A percentile compares a stretch with the other conserved stretches of the same genome.
phyloP scores from a whole-genome alignment of 1,140 invertebrate genomes.

The Halesus radiatus region DNA sequence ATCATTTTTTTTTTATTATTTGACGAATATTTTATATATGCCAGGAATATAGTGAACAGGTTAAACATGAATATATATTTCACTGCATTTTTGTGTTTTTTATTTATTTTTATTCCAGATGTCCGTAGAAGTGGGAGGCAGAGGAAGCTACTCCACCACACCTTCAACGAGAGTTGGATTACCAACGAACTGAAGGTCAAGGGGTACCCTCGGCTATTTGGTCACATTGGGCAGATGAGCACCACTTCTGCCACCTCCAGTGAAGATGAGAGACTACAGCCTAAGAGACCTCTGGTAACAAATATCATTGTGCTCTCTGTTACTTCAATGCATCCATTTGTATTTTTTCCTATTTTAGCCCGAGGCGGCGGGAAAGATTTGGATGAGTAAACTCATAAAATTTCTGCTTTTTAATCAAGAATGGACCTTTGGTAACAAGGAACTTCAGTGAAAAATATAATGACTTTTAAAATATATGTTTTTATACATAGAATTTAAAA shows the following conservation, averaged over 20 bases:
- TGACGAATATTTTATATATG: not conserved
- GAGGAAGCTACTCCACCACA: slow-evolving; percentile 68
- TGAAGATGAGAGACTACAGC: slow-evolving; percentile 60
- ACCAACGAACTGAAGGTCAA: slow-evolving; percentile 70
- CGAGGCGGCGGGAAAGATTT: too few species aligned
- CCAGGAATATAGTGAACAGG: too few species aligned
- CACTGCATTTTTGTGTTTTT: too few species aligned
- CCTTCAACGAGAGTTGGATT: slow-evolving; percentile 70
- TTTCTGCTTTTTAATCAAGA: too few species aligned
- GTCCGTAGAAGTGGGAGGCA: slow-evolving; percentile 68
- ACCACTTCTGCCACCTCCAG: slow-evolving; percentile 66
- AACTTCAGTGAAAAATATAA: too few species aligned
- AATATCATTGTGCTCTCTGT: not conserved
- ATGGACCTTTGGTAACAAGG: too few species aligned
- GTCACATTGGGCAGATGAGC: slow-evolving; percentile 62
- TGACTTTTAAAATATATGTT: too few species aligned
- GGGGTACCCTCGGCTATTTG: slow-evolving; percentile 66
- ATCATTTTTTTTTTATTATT: too few species aligned
- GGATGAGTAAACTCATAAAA: too few species aligned
- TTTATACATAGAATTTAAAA: too few species aligned
- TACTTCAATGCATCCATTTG: not conserved
- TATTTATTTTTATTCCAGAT: slow-evolving; percentile 58
- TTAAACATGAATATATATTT: too few species aligned
- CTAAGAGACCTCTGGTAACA: not conserved
- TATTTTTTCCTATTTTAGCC: not conserved